These are phyloP conservation scores for Acipenser transmontanus DNA, from an alignment of 2,797 vertebrate genomes.

Conservation along the genomic window DNA sequence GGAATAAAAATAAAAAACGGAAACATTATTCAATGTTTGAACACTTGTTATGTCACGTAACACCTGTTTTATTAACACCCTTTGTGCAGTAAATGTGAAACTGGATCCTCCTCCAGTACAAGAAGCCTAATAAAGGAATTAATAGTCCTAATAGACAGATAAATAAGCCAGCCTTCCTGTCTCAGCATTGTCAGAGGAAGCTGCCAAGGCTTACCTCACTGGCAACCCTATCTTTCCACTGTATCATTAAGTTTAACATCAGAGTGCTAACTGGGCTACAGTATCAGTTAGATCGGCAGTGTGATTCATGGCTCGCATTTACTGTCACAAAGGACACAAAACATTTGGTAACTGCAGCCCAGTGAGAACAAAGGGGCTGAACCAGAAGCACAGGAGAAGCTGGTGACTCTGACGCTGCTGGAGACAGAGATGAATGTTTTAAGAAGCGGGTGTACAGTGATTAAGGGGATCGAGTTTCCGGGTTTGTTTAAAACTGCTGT, in stretches of 20 bases:
- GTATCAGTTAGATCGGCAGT: conserved; percentile 10
- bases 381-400: too few species aligned
- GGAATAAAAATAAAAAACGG: not conserved
- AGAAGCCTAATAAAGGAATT: conserved; percentile 28
- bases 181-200: conserved; percentile 16
- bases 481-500: too few species aligned
- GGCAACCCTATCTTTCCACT: conserved; percentile 21
- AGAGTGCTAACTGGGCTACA: conserved; percentile 21
- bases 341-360: too few species aligned
- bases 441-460: too few species aligned
- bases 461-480: too few species aligned
- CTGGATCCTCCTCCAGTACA: conserved; percentile 22
- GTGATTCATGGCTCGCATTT: conserved; percentile 15
- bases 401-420: too few species aligned
- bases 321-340: conserved; percentile 7
- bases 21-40: conserved; percentile 3
- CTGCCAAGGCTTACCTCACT: conserved; percentile 29
- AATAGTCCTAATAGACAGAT: conserved; percentile 29
- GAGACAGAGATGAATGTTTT: too few species aligned
- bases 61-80: conserved; percentile 27
- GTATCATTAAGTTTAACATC: conserved; percentile 25
- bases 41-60: conserved; percentile 15
- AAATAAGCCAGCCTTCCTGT: conserved; percentile 26
- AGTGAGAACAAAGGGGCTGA: too few species aligned
- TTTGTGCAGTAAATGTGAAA: conserved; percentile 24